These are phyloP conservation scores for Capromys pilorides DNA, from an alignment of 2,797 vertebrate species.

Conservation along the genomic window DNA sequence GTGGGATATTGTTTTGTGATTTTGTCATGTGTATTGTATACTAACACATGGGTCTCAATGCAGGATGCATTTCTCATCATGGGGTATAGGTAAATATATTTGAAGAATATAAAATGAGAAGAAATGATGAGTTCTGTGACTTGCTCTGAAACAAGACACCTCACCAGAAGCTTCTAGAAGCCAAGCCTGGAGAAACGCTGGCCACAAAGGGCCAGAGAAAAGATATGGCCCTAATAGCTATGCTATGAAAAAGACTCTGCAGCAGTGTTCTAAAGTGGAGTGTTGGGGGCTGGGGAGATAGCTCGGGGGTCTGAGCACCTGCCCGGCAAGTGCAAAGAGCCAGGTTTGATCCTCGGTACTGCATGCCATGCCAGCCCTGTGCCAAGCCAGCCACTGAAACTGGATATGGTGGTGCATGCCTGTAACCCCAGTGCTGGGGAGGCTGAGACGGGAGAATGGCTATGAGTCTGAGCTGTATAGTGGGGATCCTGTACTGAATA, in stretches of 20 bases:
- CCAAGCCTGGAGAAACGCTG: neutral
- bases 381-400: no score
- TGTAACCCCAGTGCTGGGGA: no score
- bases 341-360: no score
- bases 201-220: neutral
- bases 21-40: neutral
- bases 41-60: neutral
- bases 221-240: neutral
- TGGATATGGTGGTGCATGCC: no score
- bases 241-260: neutral
- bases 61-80: neutral
- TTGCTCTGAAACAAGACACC: neutral
- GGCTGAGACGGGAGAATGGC: no score
- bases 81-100: neutral
- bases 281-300: neutral
- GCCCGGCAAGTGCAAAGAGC: no score
- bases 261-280: neutral
- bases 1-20: neutral
- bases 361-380: no score
- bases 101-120: neutral
- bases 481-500: no score
- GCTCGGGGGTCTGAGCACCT: no score
- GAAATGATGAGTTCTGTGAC: neutral
- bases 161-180: neutral
- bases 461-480: no score